Conservation (phyloP, 2,888 invertebrate species). For the Stenoptilia bipunctidactyla region DNA sequence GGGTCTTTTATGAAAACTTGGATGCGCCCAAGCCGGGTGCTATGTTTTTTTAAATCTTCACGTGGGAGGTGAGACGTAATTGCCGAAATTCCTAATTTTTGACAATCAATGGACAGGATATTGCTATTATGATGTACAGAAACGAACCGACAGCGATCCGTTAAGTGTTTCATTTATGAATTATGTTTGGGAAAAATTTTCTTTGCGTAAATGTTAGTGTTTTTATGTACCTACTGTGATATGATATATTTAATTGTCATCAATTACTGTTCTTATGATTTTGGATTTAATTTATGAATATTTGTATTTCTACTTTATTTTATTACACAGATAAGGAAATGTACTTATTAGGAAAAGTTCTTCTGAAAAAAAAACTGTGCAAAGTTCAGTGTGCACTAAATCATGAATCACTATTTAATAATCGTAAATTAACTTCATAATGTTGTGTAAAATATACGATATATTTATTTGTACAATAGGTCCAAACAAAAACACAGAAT, state of each 20-base stretch:
- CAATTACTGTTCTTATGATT: too few relatives aligned
- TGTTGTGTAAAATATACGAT: slow-evolving; percentile 15
- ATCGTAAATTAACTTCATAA: slow-evolving; percentile 13
- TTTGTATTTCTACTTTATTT: too few relatives aligned
- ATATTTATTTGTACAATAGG: slow-evolving; percentile 21
- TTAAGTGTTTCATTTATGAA: slow-evolving; percentile 26
- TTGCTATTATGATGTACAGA: slow-evolving; percentile 60
- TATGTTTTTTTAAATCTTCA: slow-evolving; percentile 49
- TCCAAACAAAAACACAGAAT: slow-evolving; percentile 37
- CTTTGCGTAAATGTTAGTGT: slow-evolving; percentile 18
- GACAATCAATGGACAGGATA: slow-evolving; percentile 69
- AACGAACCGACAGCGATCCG: slow-evolving; percentile 21
- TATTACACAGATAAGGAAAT: too few relatives aligned
- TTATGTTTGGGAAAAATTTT: slow-evolving; percentile 25
- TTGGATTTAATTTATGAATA: too few relatives aligned
- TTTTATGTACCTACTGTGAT: neutral
- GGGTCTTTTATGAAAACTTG: slow-evolving; percentile 60
- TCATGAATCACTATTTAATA: slow-evolving; percentile 6
- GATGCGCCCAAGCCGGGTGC: slow-evolving; percentile 61
- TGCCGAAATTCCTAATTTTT: slow-evolving; percentile 69
- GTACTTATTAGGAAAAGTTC: too few relatives aligned
- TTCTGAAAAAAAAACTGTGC: too few relatives aligned
- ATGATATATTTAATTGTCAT: too few relatives aligned
- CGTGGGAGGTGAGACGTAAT: slow-evolving; percentile 68
- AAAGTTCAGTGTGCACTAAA: too few relatives aligned